These are phyloP conservation scores for Tetragnatha versicolor DNA, from an alignment of 1,140 invertebrate genomes.

Conservation along the genomic window DNA sequence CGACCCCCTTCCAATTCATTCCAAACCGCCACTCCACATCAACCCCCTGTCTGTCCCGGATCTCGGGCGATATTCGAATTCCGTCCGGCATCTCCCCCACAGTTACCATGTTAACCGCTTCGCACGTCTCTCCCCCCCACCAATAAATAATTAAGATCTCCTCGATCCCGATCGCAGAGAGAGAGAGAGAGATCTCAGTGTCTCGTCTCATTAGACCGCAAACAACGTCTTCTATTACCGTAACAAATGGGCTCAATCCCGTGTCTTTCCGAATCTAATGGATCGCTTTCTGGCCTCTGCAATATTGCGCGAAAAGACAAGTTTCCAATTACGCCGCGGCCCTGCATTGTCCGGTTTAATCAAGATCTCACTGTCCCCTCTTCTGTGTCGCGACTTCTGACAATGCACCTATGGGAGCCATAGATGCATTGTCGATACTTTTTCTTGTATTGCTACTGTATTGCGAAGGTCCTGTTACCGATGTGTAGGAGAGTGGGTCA, in stretches of 20 bases:
- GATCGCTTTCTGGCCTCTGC: conserved; percentile 36
- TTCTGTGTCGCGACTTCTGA: neutral
- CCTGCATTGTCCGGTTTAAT: conserved; percentile 25
- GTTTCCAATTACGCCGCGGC: conserved; percentile 37
- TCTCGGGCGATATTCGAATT: too few species aligned
- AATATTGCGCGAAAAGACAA: conserved; percentile 35
- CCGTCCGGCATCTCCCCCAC: too few species aligned
- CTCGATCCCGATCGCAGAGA: neutral
- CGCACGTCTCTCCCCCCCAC: neutral
- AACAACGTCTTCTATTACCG: conserved; percentile 51
- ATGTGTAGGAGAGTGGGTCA: too few species aligned
- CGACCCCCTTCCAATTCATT: too few species aligned
- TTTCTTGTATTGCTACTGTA: neutral
- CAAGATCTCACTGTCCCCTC: conserved; percentile 15
- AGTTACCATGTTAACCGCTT: too few species aligned
- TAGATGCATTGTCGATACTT: neutral
- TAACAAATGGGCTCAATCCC: conserved; percentile 44
- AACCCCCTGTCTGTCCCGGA: too few species aligned
- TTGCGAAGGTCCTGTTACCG: too few species aligned
- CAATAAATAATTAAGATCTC: neutral
- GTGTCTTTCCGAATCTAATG: conserved; percentile 21
- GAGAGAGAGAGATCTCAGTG: neutral
- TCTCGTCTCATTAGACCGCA: conserved; percentile 14
- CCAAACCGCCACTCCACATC: too few species aligned
- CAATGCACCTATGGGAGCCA: neutral